Conservation (phyloP, 2,797 vertebrate genomes). For the Phoeniculus purpureus region DNA sequence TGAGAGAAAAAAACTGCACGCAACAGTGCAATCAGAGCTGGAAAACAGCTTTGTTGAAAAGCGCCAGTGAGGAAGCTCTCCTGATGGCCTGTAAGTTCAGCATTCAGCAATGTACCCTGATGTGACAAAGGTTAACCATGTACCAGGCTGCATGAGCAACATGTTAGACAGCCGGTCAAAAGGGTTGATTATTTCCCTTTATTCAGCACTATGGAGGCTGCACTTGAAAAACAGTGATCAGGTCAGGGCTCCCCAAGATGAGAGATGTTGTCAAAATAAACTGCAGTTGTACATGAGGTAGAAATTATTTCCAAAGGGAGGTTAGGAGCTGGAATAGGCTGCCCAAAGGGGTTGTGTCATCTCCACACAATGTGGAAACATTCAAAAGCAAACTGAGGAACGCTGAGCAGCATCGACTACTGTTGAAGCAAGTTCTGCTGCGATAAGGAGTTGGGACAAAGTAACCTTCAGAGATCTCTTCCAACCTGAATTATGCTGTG, state of each 20-base stretch:
- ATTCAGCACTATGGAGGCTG: conserved; percentile 12
- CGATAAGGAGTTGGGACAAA: not conserved
- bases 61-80: not conserved
- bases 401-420: not conserved
- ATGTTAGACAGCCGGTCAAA: conserved; percentile 21
- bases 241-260: not conserved
- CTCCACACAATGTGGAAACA: not conserved
- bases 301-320: not conserved
- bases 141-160: conserved; percentile 10
- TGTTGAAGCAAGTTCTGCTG: not conserved
- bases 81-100: not conserved
- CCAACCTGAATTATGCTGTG: not conserved
- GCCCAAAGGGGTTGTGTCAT: not conserved
- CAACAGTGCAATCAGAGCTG: not conserved
- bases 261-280: conserved; percentile 7
- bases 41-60: not conserved
- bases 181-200: not conserved
- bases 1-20: not conserved
- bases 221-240: not conserved
- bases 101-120: not conserved
- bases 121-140: conserved; percentile 16
- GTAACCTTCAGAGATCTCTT: not conserved
- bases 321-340: not conserved
- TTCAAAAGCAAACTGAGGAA: not conserved
- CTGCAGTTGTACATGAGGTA: not conserved